Evolutionary conservation across 2,113 vertebrate genomes (phyloP).

Genomic region (Phrynocephalus versicolor): DNA sequence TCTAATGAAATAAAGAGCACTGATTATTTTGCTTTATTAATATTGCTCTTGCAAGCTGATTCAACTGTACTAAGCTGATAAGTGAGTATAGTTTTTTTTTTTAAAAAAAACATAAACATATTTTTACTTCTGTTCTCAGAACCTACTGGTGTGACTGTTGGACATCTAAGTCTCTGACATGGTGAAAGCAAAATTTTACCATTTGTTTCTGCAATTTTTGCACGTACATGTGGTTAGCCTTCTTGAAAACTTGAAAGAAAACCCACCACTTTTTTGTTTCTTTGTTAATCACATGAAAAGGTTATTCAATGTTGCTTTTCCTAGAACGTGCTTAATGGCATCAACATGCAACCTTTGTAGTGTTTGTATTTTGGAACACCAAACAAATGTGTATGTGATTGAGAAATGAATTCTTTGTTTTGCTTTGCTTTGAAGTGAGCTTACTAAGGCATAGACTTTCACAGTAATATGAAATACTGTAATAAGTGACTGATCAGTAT

Average conservation of each 20-base stretch:
- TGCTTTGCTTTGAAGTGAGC: conserved; percentile 45
- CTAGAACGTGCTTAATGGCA: not conserved
- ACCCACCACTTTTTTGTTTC: not conserved
- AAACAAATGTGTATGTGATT: conserved; percentile 21
- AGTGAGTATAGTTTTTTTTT: not conserved
- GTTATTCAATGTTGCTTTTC: not conserved
- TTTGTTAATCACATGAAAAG: not conserved
- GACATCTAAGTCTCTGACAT: too few species aligned
- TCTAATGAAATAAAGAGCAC: not conserved
- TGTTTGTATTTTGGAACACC: not conserved
- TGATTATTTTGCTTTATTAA: not conserved
- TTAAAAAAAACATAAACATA: too few species aligned
- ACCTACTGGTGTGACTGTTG: not conserved
- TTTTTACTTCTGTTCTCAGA: too few species aligned
- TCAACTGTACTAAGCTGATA: not conserved
- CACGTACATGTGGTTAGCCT: not conserved
- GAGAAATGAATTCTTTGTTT: conserved; percentile 32
- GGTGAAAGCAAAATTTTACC: too few species aligned
- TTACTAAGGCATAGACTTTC: too few species aligned
- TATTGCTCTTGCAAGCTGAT: not conserved
- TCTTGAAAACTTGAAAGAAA: not conserved
- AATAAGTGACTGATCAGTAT: too few species aligned
- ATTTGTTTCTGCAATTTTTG: too few species aligned
- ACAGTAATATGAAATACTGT: too few species aligned
- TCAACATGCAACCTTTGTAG: not conserved